A percentile compares a stretch with the other conserved stretches of the same genome.
phyloP scores from a whole-genome alignment of 2,888 invertebrate species.

The Xanthia togata region DNA sequence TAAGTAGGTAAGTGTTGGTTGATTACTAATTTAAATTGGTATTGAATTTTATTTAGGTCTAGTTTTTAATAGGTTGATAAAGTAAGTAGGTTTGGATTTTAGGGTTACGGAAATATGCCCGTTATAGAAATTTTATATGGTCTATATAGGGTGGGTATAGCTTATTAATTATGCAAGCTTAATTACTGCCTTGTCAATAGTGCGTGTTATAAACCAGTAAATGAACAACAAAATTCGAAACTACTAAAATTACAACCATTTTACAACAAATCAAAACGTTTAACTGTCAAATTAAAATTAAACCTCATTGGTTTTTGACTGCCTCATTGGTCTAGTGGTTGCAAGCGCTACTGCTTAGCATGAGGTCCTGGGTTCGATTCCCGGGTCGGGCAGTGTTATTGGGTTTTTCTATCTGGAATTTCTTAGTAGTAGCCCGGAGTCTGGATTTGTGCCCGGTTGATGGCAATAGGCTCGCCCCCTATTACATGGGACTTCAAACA shows the following conservation, averaged over 20 bases:
- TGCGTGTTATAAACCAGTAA: slow-evolving; percentile 38
- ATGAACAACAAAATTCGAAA: slow-evolving; percentile 11
- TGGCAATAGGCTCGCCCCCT: no score
- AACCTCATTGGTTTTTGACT: no score
- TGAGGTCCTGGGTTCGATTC: no score
- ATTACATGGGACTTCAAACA: no score
- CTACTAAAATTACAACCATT: slow-evolving; percentile 41
- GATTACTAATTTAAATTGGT: slow-evolving; percentile 60
- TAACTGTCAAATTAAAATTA: slow-evolving; percentile 31
- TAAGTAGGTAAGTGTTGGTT: slow-evolving; percentile 32
- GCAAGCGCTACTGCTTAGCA: no score
- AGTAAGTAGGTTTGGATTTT: not conserved
- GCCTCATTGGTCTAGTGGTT: no score
- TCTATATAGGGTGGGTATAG: no score
- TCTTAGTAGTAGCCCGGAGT: no score
- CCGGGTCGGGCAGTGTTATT: no score
- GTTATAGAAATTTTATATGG: not conserved
- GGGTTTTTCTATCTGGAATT: no score
- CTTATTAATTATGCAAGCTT: slow-evolving; percentile 1
- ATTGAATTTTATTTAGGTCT: slow-evolving; percentile 15
- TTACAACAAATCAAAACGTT: slow-evolving; percentile 24
- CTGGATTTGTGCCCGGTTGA: no score
- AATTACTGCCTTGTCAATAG: slow-evolving; percentile 6
- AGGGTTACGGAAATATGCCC: not conserved
- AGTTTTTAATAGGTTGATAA: not conserved